phyloP scores from a whole-genome alignment of 2,113 vertebrate genomes.

The Salvelinus sp. region DNA sequence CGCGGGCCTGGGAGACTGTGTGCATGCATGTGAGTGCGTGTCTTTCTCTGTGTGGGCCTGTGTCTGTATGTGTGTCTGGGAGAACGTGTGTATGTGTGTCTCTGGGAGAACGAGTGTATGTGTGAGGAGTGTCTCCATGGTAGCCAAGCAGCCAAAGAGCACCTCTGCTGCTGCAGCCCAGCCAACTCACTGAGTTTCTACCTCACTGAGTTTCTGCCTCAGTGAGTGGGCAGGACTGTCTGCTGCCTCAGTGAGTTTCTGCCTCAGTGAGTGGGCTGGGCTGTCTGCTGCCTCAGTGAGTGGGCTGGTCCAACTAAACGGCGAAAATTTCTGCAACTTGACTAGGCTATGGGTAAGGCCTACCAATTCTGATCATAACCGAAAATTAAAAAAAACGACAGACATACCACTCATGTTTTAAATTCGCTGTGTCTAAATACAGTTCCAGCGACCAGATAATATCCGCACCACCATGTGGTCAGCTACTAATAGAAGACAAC shows the following conservation, averaged over 20 bases:
- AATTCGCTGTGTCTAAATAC: too few relatives aligned
- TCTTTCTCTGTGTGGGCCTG: background rate
- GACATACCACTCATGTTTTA: too few relatives aligned
- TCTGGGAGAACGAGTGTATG: background rate
- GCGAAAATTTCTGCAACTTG: too few relatives aligned
- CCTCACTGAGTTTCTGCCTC: slow-evolving; percentile 50
- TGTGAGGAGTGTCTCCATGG: slow-evolving; percentile 63
- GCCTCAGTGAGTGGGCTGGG: background rate
- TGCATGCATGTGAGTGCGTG: background rate
- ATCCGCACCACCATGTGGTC: too few relatives aligned
- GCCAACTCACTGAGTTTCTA: slow-evolving; percentile 5
- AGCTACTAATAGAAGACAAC: too few relatives aligned
- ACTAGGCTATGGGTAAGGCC: too few relatives aligned
- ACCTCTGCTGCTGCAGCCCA: slow-evolving; percentile 9
- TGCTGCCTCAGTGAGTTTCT: slow-evolving; percentile 9
- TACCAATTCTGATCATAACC: too few relatives aligned
- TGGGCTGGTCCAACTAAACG: too few relatives aligned
- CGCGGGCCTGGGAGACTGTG: background rate
- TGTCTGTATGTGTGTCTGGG: background rate
- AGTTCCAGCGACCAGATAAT: too few relatives aligned
- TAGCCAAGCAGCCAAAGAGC: slow-evolving; percentile 62
- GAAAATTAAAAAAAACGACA: too few relatives aligned
- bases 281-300: background rate
- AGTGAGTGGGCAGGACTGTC: slow-evolving; percentile 60
- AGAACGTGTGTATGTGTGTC: background rate